phyloP scores from a whole-genome alignment of 2,113 vertebrate species.

The Drymodes brunneopygia region DNA sequence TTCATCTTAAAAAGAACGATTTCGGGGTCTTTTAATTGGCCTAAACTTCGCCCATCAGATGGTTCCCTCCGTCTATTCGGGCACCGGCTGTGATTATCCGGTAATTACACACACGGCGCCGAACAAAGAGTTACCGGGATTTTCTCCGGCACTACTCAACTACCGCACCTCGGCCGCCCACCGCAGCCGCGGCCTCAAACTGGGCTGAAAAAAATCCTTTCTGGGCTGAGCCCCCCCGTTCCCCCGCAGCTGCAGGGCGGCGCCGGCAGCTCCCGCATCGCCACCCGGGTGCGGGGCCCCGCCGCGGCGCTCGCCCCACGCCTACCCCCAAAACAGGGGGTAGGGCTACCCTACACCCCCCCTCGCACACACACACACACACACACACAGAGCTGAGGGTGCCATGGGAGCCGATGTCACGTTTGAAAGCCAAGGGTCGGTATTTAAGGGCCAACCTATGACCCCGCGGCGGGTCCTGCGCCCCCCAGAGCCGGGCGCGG shows the following conservation, averaged over 20 bases:
- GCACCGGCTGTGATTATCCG: neutral
- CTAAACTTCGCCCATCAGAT: slow-evolving; percentile 67
- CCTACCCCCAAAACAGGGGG: neutral
- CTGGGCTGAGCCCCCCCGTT: neutral
- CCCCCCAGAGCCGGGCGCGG: neutral
- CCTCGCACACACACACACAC: neutral
- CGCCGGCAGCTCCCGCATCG: neutral
- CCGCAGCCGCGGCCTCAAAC: neutral
- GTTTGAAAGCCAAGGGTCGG: neutral
- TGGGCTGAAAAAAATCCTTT: neutral
- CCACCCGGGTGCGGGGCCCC: neutral
- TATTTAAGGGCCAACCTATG: neutral
- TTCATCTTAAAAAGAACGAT: neutral
- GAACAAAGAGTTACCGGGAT: slow-evolving; percentile 49
- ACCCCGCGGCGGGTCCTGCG: neutral
- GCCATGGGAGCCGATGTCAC: neutral
- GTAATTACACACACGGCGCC: slow-evolving; percentile 22
- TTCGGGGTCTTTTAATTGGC: slow-evolving; percentile 49
- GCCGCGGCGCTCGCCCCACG: neutral
- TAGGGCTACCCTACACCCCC: neutral
- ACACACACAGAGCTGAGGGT: neutral
- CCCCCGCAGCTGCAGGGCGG: neutral
- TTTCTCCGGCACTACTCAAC: neutral
- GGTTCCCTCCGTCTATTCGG: neutral
- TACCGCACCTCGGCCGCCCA: neutral